Percentiles rank a stretch among this genome's conserved stretches.
Evolutionary conservation across 1,140 invertebrate genomes (phyloP).

Genomic region (Bemisia tabaci): DNA sequence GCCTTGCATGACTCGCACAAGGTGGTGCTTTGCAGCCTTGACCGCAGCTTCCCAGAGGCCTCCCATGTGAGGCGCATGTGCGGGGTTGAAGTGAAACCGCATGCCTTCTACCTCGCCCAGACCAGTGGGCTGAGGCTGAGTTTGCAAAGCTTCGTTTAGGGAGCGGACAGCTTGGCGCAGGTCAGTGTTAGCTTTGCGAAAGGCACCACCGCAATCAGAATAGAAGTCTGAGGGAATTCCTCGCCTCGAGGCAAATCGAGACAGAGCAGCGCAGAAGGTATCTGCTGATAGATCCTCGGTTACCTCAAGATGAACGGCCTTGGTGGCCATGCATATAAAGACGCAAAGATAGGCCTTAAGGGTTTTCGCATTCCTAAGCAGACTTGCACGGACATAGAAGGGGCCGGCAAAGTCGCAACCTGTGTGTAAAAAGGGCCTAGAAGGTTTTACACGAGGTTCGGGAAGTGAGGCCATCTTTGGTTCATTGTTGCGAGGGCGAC

Average conservation of each 20-base stretch:
- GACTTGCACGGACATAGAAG: constrained; percentile 15
- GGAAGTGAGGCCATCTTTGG: constrained; percentile 19
- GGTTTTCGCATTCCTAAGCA: constrained; percentile 13
- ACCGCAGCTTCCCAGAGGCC: no score
- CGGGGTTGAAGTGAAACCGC: constrained; percentile 3
- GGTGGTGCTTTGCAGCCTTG: constrained; percentile 19
- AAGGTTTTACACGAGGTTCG: constrained; percentile 10
- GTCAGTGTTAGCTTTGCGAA: no score
- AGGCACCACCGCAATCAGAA: no score
- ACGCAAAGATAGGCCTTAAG: constrained; percentile 15
- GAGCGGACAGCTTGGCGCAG: no score
- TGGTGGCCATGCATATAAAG: constrained; percentile 26
- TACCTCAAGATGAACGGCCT: constrained; percentile 17
- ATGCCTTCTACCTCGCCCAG: neutral
- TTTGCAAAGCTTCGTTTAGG: no score
- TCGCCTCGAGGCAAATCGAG: no score
- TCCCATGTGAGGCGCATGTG: constrained; percentile 1
- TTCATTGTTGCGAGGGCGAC: neutral
- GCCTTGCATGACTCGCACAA: constrained; percentile 15
- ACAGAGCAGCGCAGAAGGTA: no score
- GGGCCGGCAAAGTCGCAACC: constrained; percentile 21
- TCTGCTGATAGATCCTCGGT: no score
- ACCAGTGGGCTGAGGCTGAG: no score
- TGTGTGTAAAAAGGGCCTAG: constrained; percentile 13
- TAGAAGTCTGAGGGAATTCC: no score